A percentile compares a stretch with the other conserved stretches of the same genome.
These are phyloP conservation scores for Clarias magur DNA, from an alignment of 2,113 vertebrate species.

Conservation along the genomic window DNA sequence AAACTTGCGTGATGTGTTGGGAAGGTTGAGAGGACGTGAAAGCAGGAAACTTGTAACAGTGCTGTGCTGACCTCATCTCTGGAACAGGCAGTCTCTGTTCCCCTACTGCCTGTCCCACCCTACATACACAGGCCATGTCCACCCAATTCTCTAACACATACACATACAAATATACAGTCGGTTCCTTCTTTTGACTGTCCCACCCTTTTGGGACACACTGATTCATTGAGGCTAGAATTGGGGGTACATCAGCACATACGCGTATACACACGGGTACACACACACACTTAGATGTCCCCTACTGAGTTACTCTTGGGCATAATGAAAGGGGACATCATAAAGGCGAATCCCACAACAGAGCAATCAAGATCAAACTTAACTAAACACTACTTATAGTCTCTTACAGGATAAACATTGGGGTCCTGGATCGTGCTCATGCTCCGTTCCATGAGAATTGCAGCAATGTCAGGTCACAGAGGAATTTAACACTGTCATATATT, in stretches of 20 bases:
- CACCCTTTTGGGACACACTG: constrained; percentile 43
- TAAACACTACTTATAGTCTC: background rate
- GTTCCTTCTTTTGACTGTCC: constrained; percentile 32
- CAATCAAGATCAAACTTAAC: background rate
- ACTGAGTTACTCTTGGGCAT: background rate
- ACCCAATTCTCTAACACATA: constrained; percentile 19
- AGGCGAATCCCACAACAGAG: constrained; percentile 1
- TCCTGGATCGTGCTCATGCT: background rate
- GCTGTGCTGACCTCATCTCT: constrained; percentile 69
- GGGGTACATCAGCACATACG: background rate
- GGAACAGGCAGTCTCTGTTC: constrained; percentile 78
- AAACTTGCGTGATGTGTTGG: constrained; percentile 34
- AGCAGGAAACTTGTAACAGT: constrained; percentile 68
- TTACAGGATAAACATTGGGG: background rate
- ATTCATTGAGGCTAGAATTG: constrained; percentile 31
- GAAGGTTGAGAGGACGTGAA: constrained; percentile 38
- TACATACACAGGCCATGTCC: constrained; percentile 40
- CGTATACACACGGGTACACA: background rate
- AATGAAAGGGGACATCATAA: constrained; percentile 23
- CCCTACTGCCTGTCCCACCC: constrained; percentile 70
- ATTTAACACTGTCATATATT: background rate
- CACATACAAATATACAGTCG: constrained; percentile 35
- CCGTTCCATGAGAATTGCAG: background rate
- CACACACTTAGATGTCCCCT: constrained; percentile 2
- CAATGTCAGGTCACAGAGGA: background rate